Evolutionary conservation across 92 coral and sea anemone genomes (phyloP).

Genomic region (Nematostella vectensis): DNA sequence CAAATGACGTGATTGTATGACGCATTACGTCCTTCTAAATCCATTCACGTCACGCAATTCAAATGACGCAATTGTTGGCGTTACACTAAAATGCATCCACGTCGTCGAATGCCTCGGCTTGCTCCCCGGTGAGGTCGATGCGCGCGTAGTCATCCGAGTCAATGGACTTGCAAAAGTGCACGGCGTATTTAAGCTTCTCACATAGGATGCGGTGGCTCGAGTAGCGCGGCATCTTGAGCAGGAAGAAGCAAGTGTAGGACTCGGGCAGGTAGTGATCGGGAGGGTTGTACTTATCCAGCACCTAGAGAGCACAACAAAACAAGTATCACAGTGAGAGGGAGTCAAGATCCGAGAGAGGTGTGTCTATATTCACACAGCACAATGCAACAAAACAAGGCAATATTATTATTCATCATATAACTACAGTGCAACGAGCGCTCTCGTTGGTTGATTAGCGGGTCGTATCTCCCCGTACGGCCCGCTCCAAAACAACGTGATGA

Average conservation of each 20-base stretch:
- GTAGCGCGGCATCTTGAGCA: slow-evolving; percentile 94
- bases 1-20: no score
- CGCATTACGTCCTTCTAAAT: no score
- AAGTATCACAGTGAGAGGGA: background rate
- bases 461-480: no score
- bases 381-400: background rate
- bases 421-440: no score
- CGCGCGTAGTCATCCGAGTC: slow-evolving; percentile 99
- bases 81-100: slow-evolving; percentile 45
- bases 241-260: slow-evolving; percentile 98
- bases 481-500: no score
- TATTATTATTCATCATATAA: background rate
- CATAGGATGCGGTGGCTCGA: slow-evolving; percentile 96
- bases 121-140: slow-evolving; percentile 93
- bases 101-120: slow-evolving; percentile 87
- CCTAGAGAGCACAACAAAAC: slow-evolving; percentile 38
- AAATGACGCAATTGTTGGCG: no score
- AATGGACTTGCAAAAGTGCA: slow-evolving; percentile 97
- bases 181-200: slow-evolving; percentile 95
- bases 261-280: slow-evolving; percentile 97
- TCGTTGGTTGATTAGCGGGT: no score
- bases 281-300: slow-evolving; percentile 95
- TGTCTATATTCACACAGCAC: background rate
- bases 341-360: no score
- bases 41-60: no score